Base-by-base conservation (phyloP, 2,888 invertebrate species). In the Thecocarcelia acutangulata region DNA sequence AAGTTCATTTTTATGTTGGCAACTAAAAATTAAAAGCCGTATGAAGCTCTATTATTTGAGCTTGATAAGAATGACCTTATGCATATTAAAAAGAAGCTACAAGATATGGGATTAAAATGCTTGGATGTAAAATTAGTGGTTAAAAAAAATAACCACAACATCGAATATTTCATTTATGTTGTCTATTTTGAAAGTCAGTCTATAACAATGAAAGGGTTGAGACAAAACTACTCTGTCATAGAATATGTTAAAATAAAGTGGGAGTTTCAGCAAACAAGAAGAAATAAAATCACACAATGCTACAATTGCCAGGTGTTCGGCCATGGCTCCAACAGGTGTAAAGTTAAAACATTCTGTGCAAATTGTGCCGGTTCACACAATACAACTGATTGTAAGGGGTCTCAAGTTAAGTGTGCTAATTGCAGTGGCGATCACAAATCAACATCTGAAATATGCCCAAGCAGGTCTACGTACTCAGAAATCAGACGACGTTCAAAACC, bases 231-330 rank as follows among this genome's bases (percentile, higher is more conserved):
- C 5, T 64, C 64, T n/a, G 13, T 37, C 19, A 64, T 50, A 5
- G 48, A 64, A 21, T 64, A 64, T 50, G 37, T 50, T 19, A 59
- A 28, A 28, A 28, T 28, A 3, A 28, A 28, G 28, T 28, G 28
- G 28, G 28, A 28, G 6, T 28, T 28, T 28, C 28, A 28, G 6
- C 28, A 28, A 28, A 6, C 28, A 28, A 28, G 6, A 28, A 28
- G 28, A n/a, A n/a, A n/a, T n/a, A n/a, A n/a, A n/a, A n/a, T n/a
- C n/a, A n/a, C n/a, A n/a, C n/a, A n/a, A n/a, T 28, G 69, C n/a
- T 56, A 69, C 33, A 70, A 70, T 21, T 70, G 70, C 15, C 59
- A 70, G 37, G 44, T 70, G 70, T 58, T 44, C 37, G 70, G 70
- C 13, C 70, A 70, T 46, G 59, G 70, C 2, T 54, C 46, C 12